phyloP scores from a whole-genome alignment of 2,888 invertebrate genomes.

The Neelides folsomi region DNA sequence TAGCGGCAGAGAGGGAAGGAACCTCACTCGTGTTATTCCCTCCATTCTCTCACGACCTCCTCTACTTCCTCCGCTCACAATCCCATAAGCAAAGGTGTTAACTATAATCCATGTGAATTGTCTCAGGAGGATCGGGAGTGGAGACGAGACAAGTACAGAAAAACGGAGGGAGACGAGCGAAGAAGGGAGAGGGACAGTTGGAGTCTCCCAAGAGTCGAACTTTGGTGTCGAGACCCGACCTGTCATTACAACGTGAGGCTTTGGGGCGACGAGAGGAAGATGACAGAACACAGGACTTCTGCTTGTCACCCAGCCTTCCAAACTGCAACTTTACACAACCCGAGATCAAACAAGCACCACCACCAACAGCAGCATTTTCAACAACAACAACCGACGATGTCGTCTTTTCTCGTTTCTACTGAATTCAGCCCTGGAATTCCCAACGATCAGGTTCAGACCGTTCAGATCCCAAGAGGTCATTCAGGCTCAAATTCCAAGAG shows the following conservation, averaged over 20 bases:
- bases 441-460: slow-evolving; percentile 3
- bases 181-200: slow-evolving; percentile 14
- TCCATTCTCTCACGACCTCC: not conserved
- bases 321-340: slow-evolving; percentile 4
- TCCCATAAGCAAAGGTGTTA: too few relatives aligned
- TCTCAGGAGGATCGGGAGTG: not conserved
- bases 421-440: slow-evolving; percentile 1
- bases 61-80: too few relatives aligned
- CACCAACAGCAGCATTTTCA: slow-evolving; percentile 3
- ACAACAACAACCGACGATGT: not conserved
- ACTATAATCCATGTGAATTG: too few relatives aligned
- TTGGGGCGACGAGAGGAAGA: slow-evolving; percentile 11
- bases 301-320: slow-evolving; percentile 3
- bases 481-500: slow-evolving; percentile 1
- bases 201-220: slow-evolving; percentile 22
- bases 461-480: not conserved
- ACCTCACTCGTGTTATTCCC: not conserved
- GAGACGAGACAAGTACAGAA: slow-evolving; percentile 8
- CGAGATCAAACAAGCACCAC: not conserved
- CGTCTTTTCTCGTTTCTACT: not conserved
- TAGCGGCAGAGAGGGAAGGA: too few relatives aligned
- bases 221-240: slow-evolving; percentile 22
- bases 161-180: slow-evolving; percentile 1
- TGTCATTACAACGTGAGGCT: slow-evolving; percentile 19
- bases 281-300: not conserved